Percentiles rank a stretch among this genome's conserved stretches.
Evolutionary conservation across 2,797 vertebrate genomes (phyloP).

Genomic region (Pterois miles): DNA sequence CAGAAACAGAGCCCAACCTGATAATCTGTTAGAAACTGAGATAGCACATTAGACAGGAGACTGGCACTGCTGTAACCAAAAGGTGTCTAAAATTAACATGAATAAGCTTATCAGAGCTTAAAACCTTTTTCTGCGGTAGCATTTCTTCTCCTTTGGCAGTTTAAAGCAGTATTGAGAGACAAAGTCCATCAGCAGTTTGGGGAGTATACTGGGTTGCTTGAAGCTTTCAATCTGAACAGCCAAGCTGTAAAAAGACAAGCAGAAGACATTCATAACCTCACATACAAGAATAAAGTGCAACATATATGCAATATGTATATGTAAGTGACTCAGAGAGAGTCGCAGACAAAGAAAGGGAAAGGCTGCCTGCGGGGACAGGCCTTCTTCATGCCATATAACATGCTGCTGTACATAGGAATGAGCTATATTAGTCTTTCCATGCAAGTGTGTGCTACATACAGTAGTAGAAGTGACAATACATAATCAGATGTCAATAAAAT

Average conservation of each 20-base stretch:
- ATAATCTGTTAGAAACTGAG: slow-evolving; percentile 35
- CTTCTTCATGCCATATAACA: slow-evolving; percentile 2
- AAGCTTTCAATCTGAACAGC: slow-evolving; percentile 63
- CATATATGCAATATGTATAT: neutral
- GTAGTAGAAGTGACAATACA: neutral
- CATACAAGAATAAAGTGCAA: slow-evolving; percentile 1
- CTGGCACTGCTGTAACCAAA: neutral
- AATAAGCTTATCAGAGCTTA: slow-evolving; percentile 22
- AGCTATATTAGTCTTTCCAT: slow-evolving; percentile 13
- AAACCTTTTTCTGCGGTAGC: slow-evolving; percentile 65
- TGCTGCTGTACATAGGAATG: neutral
- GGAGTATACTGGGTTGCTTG: slow-evolving; percentile 29
- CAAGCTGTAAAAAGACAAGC: slow-evolving; percentile 60
- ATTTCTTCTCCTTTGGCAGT: slow-evolving; percentile 58
- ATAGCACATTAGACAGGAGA: slow-evolving; percentile 6
- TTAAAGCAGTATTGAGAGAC: slow-evolving; percentile 72
- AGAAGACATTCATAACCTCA: slow-evolving; percentile 25
- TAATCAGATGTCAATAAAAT: neutral
- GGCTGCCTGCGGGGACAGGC: slow-evolving; percentile 12
- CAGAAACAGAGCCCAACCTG: slow-evolving; percentile 28
- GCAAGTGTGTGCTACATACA: neutral
- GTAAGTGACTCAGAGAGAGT: slow-evolving; percentile 17
- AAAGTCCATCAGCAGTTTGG: slow-evolving; percentile 62
- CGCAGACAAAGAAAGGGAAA: slow-evolving; percentile 24
- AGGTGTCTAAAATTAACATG: slow-evolving; percentile 19